phyloP scores from a whole-genome alignment of 2,113 vertebrate genomes.

The Ictalurus furcatus region DNA sequence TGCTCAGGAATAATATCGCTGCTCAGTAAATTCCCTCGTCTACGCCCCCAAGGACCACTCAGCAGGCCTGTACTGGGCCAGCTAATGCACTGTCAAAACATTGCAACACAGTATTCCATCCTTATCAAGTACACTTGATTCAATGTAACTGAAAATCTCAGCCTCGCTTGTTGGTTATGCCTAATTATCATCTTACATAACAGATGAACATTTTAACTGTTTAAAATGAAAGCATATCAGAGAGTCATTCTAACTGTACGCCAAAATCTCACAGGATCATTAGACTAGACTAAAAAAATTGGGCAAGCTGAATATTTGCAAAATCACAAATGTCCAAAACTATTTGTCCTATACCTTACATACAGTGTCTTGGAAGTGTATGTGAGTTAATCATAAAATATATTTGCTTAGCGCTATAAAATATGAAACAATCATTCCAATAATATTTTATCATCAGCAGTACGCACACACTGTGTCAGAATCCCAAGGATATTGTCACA shows the following conservation, averaged over 20 bases:
- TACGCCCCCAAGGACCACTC: slow-evolving; percentile 22
- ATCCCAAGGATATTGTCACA: background rate
- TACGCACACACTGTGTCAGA: background rate
- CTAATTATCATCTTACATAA: background rate
- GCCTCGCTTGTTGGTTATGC: background rate
- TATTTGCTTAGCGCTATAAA: background rate
- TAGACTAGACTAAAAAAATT: background rate
- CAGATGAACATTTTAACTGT: background rate
- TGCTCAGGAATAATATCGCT: slow-evolving; percentile 11
- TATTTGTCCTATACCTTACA: background rate
- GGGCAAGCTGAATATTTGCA: background rate
- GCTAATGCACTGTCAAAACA: slow-evolving; percentile 41
- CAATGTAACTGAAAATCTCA: background rate
- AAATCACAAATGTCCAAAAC: background rate
- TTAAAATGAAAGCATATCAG: background rate
- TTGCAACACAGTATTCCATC: slow-evolving; percentile 27
- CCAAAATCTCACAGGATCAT: background rate
- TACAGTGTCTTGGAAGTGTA: background rate
- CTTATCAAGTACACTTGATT: slow-evolving; percentile 12
- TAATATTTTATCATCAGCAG: background rate
- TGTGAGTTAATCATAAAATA: background rate
- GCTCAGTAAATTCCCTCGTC: slow-evolving; percentile 40
- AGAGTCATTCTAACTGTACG: background rate
- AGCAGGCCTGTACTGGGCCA: slow-evolving; percentile 18
- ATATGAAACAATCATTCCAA: background rate